Evolutionary conservation across 2,113 vertebrate genomes (phyloP).

Genomic region (Dasyprocta punctata): DNA sequence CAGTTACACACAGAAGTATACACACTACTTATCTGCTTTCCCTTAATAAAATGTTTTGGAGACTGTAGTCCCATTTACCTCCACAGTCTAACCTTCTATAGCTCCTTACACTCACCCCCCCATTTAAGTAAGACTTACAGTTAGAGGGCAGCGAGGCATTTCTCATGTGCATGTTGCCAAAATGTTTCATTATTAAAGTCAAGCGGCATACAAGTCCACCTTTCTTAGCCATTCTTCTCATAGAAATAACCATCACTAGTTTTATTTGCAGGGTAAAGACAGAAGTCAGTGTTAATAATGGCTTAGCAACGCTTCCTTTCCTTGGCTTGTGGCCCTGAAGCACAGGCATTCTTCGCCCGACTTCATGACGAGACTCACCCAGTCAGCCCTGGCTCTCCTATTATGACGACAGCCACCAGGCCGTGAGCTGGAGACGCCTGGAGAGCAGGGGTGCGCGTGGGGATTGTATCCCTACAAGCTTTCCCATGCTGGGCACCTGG

Average conservation of each 20-base stretch:
- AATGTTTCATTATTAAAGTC: background rate
- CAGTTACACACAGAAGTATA: background rate
- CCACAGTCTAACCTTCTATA: background rate
- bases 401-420: rapidly evolving
- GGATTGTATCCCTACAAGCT: background rate
- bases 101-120: background rate
- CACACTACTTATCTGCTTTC: background rate
- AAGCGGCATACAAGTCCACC: background rate
- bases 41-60: background rate
- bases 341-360: background rate
- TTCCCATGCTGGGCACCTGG: background rate
- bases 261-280: slow-evolving; percentile 16
- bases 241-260: slow-evolving; percentile 29
- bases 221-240: background rate
- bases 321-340: background rate
- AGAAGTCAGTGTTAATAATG: background rate
- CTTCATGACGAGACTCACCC: background rate
- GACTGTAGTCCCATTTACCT: background rate
- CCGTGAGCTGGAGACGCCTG: background rate
- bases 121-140: background rate
- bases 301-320: background rate
- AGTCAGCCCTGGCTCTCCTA: background rate
- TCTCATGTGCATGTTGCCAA: background rate
- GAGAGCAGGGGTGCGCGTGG: too few species aligned
- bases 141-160: background rate